Evolutionary conservation across 2,888 invertebrate genomes (phyloP).

Genomic region (Penaeus monodon): DNA sequence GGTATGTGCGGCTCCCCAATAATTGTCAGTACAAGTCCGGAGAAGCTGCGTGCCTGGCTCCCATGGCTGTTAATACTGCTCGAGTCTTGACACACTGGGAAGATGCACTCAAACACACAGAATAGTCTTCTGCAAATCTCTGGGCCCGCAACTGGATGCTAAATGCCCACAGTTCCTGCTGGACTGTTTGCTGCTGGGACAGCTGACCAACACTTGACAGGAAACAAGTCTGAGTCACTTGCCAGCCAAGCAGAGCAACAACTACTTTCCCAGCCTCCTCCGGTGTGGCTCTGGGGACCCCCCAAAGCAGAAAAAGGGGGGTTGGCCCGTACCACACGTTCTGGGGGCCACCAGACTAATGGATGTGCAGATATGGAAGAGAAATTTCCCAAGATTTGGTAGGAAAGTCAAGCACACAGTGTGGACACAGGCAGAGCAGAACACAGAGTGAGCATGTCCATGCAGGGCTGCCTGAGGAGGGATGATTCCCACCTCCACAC

Average conservation of each 20-base stretch:
- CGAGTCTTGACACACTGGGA: background rate
- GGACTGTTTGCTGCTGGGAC: too few relatives aligned
- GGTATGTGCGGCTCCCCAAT: slow-evolving; percentile 55
- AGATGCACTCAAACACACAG: slow-evolving; percentile 4
- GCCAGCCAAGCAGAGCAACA: background rate
- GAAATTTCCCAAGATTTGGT: too few relatives aligned
- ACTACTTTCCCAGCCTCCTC: slow-evolving; percentile 34
- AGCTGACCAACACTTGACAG: background rate
- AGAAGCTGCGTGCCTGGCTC: slow-evolving; percentile 8
- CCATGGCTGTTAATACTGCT: slow-evolving; percentile 36
- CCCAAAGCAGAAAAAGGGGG: slow-evolving; percentile 39
- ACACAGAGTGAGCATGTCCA: too few relatives aligned
- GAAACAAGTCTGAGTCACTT: background rate
- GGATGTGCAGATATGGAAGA: too few relatives aligned
- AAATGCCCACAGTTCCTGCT: too few relatives aligned
- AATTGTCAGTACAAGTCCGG: slow-evolving; percentile 48
- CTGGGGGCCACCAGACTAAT: slow-evolving; percentile 38
- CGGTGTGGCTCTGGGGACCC: slow-evolving; percentile 58
- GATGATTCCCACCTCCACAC: too few relatives aligned
- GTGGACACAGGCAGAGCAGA: too few relatives aligned
- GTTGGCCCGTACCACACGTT: slow-evolving; percentile 58
- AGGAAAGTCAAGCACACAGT: too few relatives aligned
- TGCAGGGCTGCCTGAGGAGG: too few relatives aligned
- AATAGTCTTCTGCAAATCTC: too few relatives aligned
- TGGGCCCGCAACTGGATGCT: too few relatives aligned